Evolutionary conservation across 2,888 invertebrate genomes (phyloP), one percentile per base, ranked within the genome.

Genomic region (Drosophila niveifrons): DNA sequence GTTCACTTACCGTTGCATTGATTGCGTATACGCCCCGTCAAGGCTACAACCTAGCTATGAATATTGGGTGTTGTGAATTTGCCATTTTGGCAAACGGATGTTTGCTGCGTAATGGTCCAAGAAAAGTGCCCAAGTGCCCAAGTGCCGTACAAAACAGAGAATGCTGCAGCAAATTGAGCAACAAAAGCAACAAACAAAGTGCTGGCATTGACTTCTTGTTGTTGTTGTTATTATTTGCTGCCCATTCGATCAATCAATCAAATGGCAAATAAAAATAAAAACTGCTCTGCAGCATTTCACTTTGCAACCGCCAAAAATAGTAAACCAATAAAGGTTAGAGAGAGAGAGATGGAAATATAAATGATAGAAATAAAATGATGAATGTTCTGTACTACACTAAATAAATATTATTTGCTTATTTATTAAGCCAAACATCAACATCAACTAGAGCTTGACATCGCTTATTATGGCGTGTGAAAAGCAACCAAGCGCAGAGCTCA

Each of bases 21-120:
- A 86, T 80, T 86, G 68, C 72, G 84, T 63, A 77, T 80, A 83
- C 82, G 82, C 84, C 82, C 87, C 57, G 39, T 64, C 82, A 82
- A 82, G 82, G 82, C 66, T 63, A 23, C 23, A 1, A 1, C 23
- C 4, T 23, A 17, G 44, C 53, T 68, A 70, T 75, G 67, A 84
- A 65, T 78, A 65, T 78, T 55, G 23, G 23, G 23, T 10, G n/a
- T 36, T 57, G 47, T 57, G 46, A 36, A 36, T 36, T 47, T 47
- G 62, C 39, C 13, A 57, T 51, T 57, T 65, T 47, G 44, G 29
- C 39, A 52, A 36, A 48, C 53, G 53, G 62, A 66, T 62, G 28
- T 66, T 72, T 72, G 71, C 58, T 58, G 52, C 72, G 59, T 76
- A 73, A 76, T 73, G 73, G 36, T 61, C 8, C 34, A 56, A 63